Evolutionary conservation across 2,888 invertebrate genomes (phyloP).

Genomic region (Oxystoma pomonae): DNA sequence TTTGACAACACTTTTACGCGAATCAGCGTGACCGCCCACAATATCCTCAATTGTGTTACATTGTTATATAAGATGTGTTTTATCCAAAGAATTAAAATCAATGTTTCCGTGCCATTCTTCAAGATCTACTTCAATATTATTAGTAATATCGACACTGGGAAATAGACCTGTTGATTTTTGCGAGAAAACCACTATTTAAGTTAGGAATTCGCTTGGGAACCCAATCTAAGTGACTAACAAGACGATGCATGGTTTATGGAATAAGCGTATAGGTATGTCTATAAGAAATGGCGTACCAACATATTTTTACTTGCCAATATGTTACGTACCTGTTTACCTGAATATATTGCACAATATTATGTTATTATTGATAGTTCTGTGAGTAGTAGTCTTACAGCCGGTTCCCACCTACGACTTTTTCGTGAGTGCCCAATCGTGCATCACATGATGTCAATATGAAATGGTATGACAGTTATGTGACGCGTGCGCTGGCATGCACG

Average conservation of each 20-base stretch:
- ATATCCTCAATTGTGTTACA: too few relatives aligned
- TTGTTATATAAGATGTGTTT: too few relatives aligned
- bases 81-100: not conserved
- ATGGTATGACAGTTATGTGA: not conserved
- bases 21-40: too few relatives aligned
- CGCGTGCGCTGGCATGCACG: not conserved
- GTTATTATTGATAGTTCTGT: too few relatives aligned
- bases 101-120: not conserved
- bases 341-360: too few relatives aligned
- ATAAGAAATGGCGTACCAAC: too few relatives aligned
- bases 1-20: too few relatives aligned
- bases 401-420: not conserved
- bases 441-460: not conserved
- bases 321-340: too few relatives aligned
- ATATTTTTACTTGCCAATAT: too few relatives aligned
- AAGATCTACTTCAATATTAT: not conserved
- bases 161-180: not conserved
- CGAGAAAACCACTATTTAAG: not conserved
- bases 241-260: too few relatives aligned
- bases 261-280: too few relatives aligned
- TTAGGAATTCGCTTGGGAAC: not conserved
- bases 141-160: not conserved
- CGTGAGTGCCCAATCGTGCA: not conserved
- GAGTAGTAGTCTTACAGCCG: not conserved
- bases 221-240: not conserved